phyloP scores from a whole-genome alignment of 2,113 vertebrate species.

The Anseranas semipalmata region DNA sequence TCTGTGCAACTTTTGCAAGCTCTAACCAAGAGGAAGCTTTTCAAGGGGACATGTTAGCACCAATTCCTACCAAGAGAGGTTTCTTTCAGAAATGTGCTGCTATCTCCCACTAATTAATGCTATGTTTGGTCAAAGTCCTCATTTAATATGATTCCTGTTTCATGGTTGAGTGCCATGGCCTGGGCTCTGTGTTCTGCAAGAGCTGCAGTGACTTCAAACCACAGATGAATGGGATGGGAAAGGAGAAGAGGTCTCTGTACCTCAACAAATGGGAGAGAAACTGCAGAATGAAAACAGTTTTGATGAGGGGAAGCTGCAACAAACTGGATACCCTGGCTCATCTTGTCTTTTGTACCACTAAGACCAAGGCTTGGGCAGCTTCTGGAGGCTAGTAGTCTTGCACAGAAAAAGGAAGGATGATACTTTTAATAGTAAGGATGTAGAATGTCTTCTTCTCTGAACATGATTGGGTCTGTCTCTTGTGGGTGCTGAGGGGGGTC shows the following conservation, averaged over 20 bases:
- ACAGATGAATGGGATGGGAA: not conserved
- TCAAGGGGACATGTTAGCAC: not conserved
- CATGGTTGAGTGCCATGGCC: accelerated
- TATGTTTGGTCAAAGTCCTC: not conserved
- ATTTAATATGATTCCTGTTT: not conserved
- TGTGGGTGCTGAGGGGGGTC: too few relatives aligned
- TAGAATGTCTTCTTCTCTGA: not conserved
- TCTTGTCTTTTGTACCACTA: not conserved
- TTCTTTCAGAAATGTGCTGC: not conserved
- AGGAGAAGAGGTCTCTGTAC: not conserved
- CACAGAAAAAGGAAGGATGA: not conserved
- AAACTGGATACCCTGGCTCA: not conserved
- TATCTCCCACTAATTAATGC: not conserved
- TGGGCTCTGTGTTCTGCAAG: not conserved
- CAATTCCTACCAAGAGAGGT: not conserved
- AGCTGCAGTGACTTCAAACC: not conserved
- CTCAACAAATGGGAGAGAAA: not conserved
- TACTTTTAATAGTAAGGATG: not conserved
- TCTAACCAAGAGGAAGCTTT: not conserved
- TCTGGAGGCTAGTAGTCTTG: not conserved
- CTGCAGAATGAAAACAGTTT: not conserved
- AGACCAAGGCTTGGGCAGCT: not conserved
- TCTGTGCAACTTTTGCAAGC: not conserved
- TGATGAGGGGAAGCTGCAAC: not conserved
- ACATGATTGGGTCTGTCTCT: not conserved